These are phyloP conservation scores for Hyalella azteca DNA, from an alignment of 2,888 invertebrate species.

Conservation along the genomic window DNA sequence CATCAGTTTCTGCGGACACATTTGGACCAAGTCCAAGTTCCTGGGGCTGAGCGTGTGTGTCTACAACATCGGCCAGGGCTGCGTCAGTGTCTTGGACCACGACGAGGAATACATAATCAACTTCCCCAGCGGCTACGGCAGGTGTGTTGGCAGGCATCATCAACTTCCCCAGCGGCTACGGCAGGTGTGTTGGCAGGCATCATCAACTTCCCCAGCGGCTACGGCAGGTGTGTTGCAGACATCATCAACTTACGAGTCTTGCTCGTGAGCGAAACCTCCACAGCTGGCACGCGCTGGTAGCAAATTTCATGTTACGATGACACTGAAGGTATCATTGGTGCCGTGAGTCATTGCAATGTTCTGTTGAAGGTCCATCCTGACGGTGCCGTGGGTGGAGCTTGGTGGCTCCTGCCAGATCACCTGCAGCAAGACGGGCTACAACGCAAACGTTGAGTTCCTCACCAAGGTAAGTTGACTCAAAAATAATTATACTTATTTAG, in stretches of 20 bases:
- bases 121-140: slow-evolving; percentile 98
- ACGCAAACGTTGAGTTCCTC: slow-evolving; percentile 90
- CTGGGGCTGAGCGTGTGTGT: slow-evolving; percentile 93
- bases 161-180: not conserved
- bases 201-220: slow-evolving; percentile 96
- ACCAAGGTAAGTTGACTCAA: slow-evolving; percentile 83
- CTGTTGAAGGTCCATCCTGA: slow-evolving; percentile 83
- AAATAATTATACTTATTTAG: no score
- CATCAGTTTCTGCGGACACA: slow-evolving; percentile 91
- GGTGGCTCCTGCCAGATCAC: slow-evolving; percentile 90
- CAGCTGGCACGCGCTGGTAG: no score
- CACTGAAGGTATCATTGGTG: no score
- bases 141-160: slow-evolving; percentile 65
- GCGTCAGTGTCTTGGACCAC: slow-evolving; percentile 85
- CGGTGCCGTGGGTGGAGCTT: slow-evolving; percentile 98
- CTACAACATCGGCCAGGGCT: slow-evolving; percentile 94
- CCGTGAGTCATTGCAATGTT: no score
- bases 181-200: slow-evolving; percentile 64
- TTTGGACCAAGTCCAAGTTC: slow-evolving; percentile 99
- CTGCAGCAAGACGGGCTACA: slow-evolving; percentile 92
- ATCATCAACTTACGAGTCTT: no score
- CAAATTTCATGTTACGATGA: no score
- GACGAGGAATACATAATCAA: slow-evolving; percentile 94
- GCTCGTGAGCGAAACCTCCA: no score
- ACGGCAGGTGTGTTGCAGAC: slow-evolving; percentile 82